Conservation (phyloP, 2,113 vertebrate species). For the Megaleporinus macrocephalus region DNA sequence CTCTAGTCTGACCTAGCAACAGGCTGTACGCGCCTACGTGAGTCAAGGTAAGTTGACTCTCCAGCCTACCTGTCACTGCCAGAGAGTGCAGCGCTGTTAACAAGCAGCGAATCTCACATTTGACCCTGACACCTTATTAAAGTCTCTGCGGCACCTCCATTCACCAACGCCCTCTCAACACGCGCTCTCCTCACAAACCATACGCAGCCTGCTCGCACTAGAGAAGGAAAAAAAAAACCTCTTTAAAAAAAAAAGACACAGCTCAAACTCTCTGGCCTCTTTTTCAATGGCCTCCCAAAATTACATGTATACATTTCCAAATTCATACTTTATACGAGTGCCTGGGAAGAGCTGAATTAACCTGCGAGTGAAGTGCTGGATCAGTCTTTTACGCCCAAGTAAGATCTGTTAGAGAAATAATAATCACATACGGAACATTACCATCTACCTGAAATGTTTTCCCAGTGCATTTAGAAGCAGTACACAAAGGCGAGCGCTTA, state of each 20-base stretch:
- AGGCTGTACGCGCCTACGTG: slow-evolving; percentile 28
- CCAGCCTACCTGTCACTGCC: slow-evolving; percentile 21
- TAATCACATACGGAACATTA: background rate
- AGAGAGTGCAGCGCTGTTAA: slow-evolving; percentile 31
- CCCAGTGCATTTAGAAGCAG: background rate
- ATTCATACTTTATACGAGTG: background rate
- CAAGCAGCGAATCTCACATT: slow-evolving; percentile 25
- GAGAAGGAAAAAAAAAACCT: background rate
- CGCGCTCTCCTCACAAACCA: background rate
- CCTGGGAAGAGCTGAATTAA: background rate
- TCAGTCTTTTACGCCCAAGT: background rate
- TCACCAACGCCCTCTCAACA: slow-evolving; percentile 1
- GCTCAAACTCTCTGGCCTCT: background rate
- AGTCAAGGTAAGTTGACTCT: slow-evolving; percentile 37
- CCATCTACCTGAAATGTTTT: background rate
- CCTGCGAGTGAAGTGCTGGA: background rate
- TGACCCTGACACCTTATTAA: slow-evolving; percentile 41
- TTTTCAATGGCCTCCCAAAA: slow-evolving; percentile 14
- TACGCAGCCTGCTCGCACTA: background rate
- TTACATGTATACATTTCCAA: background rate
- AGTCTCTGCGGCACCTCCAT: slow-evolving; percentile 30
- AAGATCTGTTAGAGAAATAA: background rate
- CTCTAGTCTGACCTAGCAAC: slow-evolving; percentile 34
- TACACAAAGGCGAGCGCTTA: background rate
- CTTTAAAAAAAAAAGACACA: background rate